Evolutionary conservation across 2,797 vertebrate species (phyloP).

Genomic region (Podarcis siculus): DNA sequence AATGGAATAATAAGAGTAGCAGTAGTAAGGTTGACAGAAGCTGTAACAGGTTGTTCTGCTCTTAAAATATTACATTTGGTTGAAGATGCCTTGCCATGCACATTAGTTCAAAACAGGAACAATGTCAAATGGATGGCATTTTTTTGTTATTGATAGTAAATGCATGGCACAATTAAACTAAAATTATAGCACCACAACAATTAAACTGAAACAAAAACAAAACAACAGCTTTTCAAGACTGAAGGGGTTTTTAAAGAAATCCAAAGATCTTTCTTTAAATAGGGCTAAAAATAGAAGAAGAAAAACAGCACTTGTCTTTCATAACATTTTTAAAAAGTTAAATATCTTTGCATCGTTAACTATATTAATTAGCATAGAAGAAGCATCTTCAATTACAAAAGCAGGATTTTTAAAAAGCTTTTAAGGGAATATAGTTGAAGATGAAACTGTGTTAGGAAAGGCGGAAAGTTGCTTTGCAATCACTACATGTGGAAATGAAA

Average conservation of each 20-base stretch:
- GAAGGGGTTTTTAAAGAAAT: constrained; percentile 57
- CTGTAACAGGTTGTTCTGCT: constrained; percentile 31
- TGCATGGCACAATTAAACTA: constrained; percentile 82
- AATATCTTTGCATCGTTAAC: constrained; percentile 68
- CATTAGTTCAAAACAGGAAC: constrained; percentile 84
- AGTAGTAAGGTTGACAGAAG: constrained; percentile 67
- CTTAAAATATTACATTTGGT: constrained; percentile 65
- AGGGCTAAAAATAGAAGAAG: constrained; percentile 72
- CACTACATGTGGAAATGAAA: constrained; percentile 81
- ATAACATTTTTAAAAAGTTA: constrained; percentile 71
- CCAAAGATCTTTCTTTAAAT: constrained; percentile 70
- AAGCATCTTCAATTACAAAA: constrained; percentile 71
- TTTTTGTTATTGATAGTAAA: constrained; percentile 80
- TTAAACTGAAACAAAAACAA: constrained; percentile 58
- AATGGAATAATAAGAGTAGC: constrained; percentile 64
- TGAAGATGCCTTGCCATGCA: constrained; percentile 85
- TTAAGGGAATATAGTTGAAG: constrained; percentile 76
- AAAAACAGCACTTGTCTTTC: constrained; percentile 78
- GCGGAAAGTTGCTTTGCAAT: constrained; percentile 71
- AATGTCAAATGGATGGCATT: constrained; percentile 82
- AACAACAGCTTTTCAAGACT: constrained; percentile 78
- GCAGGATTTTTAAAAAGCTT: constrained; percentile 73
- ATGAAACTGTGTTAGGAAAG: constrained; percentile 79
- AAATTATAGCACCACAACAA: constrained; percentile 82
- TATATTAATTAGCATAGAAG: constrained; percentile 73